Evolutionary conservation across 1,140 invertebrate species (phyloP).

Genomic region (Spodoptera litura): DNA sequence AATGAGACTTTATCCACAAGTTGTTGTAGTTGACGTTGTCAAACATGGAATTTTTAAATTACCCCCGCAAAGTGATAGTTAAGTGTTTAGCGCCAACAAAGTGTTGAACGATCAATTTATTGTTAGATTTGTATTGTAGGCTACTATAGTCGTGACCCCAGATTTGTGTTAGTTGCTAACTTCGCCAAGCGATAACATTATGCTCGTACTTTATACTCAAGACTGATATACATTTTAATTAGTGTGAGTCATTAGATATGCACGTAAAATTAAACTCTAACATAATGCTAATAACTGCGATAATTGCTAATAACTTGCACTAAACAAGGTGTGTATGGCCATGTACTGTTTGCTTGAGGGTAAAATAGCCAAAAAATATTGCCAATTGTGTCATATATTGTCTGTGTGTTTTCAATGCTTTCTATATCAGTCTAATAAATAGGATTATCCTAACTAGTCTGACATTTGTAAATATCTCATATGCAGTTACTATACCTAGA

Average conservation of each 20-base stretch:
- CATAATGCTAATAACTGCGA: not conserved
- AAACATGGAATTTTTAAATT: constrained; percentile 7
- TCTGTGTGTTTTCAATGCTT: not conserved
- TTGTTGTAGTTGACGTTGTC: constrained; percentile 58
- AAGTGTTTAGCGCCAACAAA: not conserved
- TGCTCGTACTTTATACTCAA: not conserved
- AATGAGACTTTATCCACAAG: constrained; percentile 63
- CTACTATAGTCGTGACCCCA: not conserved
- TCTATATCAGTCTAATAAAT: not conserved
- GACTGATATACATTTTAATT: constrained; percentile 23
- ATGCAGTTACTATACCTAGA: too few species aligned
- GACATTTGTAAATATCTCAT: too few species aligned
- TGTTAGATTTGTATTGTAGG: not conserved
- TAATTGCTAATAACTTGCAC: constrained; percentile 9
- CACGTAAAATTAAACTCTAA: not conserved
- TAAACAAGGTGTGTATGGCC: constrained; percentile 16
- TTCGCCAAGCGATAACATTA: constrained; percentile 15
- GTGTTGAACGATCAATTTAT: constrained; percentile 33
- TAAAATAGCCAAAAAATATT: constrained; percentile 25
- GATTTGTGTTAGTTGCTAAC: constrained; percentile 10
- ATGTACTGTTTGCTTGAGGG: not conserved
- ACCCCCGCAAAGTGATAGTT: not conserved
- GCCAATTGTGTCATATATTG: constrained; percentile 1
- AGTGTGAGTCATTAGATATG: constrained; percentile 18
- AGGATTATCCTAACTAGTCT: not conserved